A percentile compares a stretch with the other conserved stretches of the same genome.
Conservation (phyloP, 1,140 invertebrate genomes). For the Aphelenchoides besseyi region DNA sequence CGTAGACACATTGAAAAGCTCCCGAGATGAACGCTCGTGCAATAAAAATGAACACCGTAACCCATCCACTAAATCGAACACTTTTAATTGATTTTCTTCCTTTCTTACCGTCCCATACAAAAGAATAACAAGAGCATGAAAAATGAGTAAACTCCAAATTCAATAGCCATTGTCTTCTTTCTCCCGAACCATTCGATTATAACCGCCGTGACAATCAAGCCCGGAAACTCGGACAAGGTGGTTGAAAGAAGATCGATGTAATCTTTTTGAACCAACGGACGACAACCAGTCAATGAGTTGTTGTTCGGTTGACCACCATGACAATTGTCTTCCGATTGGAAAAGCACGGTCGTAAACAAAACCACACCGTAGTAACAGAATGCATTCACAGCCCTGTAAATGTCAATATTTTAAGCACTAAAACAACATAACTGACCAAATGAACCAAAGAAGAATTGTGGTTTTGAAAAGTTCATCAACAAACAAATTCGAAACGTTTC, state of each 20-base stretch:
- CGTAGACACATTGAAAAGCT: constrained; percentile 88
- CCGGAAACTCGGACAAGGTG: constrained; percentile 88
- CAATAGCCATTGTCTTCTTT: constrained; percentile 87
- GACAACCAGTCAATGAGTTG: constrained; percentile 72
- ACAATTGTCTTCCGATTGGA: constrained; percentile 70
- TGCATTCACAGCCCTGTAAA: constrained; percentile 79
- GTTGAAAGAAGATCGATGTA: constrained; percentile 91
- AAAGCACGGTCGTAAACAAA: constrained; percentile 87
- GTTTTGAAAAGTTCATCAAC: constrained; percentile 70
- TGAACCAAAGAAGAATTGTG: constrained; percentile 76
- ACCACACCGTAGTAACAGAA: constrained; percentile 95
- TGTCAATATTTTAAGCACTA: constrained; percentile 39
- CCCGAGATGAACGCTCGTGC: constrained; percentile 86
- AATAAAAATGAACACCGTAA: constrained; percentile 81
- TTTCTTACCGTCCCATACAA: constrained; percentile 73
- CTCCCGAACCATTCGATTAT: constrained; percentile 84
- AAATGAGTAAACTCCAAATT: constrained; percentile 80
- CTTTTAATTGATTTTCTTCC: background rate
- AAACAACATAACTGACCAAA: constrained; percentile 72
- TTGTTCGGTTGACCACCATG: constrained; percentile 63
- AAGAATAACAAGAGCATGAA: constrained; percentile 78
- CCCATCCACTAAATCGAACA: constrained; percentile 70
- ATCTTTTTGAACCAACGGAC: constrained; percentile 74
- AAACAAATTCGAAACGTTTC: constrained; percentile 51
- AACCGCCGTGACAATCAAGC: constrained; percentile 83